Base-by-base conservation (phyloP, 2,113 vertebrate genomes). In the Psophia crepitans region DNA sequence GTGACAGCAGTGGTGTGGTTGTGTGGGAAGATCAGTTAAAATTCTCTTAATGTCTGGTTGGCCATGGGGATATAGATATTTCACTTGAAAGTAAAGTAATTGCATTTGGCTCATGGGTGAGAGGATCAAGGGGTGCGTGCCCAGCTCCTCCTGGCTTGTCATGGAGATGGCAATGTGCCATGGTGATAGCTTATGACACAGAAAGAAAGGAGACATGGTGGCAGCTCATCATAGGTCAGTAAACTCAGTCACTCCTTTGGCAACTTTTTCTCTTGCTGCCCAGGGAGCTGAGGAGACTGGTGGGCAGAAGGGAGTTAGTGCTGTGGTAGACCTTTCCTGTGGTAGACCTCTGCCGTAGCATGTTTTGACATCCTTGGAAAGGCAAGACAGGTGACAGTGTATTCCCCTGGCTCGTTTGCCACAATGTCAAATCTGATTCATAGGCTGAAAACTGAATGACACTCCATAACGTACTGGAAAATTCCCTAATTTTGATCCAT, bases 81-180 rank as follows among this genome's bases (percentile, higher is more conserved):
- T 54, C 7, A 28, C 15, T 49, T 14, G 11, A 43, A 89, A 84
- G 15, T 18, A 48, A 39, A 49, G 12, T 35, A 60, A 57, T 46
- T 8, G 3, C 6, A 32, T 56, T 84, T 70, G 54, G 12, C n/a
- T 77, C 2, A 13, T 7, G 11, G 14, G 15, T 44, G 41, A 70
- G 44, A 83, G 6, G 19, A 61, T 33, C 14, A 12, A 88, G 30
- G 14, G 2, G 1, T 1, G 0, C 4, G 2, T 15, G 53, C 15
- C 14, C 30, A 73, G 44, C 17, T 24, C 18, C 65, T 57, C 5
- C 3, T 70, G 43, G 15, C 8, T 71, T 48, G 16, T 35, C 7
- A 10, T 5, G 9, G 37, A 69, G n/a, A 17, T 33, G 15, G 11
- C 24, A 58, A 13, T 0, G 0, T 33, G 37, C 57, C 83, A 16